Evolutionary conservation across 1,140 invertebrate species (phyloP).

Genomic region (Amyelois transitella): DNA sequence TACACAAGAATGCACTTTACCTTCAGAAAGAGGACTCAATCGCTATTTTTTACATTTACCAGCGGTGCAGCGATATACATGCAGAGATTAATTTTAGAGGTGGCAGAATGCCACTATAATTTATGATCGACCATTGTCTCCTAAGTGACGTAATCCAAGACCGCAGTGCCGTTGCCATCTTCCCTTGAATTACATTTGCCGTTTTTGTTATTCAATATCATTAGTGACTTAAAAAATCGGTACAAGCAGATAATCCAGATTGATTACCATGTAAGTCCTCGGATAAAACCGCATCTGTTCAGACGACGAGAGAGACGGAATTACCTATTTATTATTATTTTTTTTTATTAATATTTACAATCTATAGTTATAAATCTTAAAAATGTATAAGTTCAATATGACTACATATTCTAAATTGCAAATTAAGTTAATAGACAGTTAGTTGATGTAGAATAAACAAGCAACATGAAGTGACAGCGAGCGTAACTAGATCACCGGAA

Average conservation of each 20-base stretch:
- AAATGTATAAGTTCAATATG: no score
- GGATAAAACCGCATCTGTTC: no score
- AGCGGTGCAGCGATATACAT: conserved; percentile 43
- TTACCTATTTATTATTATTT: no score
- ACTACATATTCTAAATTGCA: no score
- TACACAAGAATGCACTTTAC: conserved; percentile 72
- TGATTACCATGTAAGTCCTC: no score
- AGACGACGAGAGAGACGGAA: no score
- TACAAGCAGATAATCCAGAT: neutral
- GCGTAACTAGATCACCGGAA: neutral
- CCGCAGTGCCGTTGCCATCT: conserved; percentile 34
- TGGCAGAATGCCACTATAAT: conserved; percentile 67
- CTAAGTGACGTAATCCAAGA: conserved; percentile 54
- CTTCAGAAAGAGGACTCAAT: conserved; percentile 48
- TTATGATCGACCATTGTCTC: conserved; percentile 68
- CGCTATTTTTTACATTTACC: conserved; percentile 62
- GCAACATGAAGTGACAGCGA: neutral
- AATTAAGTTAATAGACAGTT: no score
- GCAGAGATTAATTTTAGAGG: conserved; percentile 67
- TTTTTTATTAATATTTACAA: no score
- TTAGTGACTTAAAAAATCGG: neutral
- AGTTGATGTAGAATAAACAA: neutral
- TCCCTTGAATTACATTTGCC: conserved; percentile 33
- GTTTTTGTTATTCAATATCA: conserved; percentile 12
- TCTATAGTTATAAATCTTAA: no score